These are phyloP conservation scores for Schlechtendalia chinensis DNA, from an alignment of 1,140 invertebrate species.

Conservation along the genomic window DNA sequence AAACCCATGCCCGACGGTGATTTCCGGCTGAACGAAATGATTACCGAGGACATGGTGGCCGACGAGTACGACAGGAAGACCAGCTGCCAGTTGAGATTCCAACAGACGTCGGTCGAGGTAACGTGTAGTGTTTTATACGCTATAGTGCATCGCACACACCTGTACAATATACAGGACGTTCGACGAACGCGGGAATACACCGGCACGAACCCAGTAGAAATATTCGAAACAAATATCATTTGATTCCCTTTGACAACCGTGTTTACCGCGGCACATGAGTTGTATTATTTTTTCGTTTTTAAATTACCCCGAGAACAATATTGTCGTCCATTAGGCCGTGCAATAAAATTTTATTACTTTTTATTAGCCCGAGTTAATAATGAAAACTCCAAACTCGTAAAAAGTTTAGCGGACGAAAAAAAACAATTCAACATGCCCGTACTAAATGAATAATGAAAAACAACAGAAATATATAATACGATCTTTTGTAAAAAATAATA, in stretches of 20 bases:
- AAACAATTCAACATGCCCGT: neutral
- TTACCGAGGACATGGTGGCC: conserved; percentile 53
- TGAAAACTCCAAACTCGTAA: conserved; percentile 19
- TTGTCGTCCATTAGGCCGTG: neutral
- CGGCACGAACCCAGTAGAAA: too few species aligned
- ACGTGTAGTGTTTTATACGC: neutral
- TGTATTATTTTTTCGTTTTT: too few species aligned
- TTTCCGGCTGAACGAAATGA: conserved; percentile 50
- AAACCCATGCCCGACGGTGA: conserved; percentile 22
- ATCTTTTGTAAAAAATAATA: neutral
- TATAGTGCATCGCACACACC: too few species aligned
- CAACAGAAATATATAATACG: neutral
- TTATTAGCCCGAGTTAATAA: neutral
- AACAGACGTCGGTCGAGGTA: conserved; percentile 84
- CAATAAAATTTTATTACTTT: conserved; percentile 11
- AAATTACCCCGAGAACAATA: neutral
- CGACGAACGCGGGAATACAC: too few species aligned
- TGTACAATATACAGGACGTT: too few species aligned
- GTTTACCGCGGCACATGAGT: too few species aligned
- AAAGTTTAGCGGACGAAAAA: neutral
- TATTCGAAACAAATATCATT: too few species aligned
- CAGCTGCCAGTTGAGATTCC: conserved; percentile 76
- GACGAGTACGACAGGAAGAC: conserved; percentile 54
- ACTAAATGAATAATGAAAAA: conserved; percentile 5
- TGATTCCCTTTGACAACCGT: too few species aligned